Base-by-base conservation (phyloP, 2,888 invertebrate genomes). In the Callyntrura sp. region DNA sequence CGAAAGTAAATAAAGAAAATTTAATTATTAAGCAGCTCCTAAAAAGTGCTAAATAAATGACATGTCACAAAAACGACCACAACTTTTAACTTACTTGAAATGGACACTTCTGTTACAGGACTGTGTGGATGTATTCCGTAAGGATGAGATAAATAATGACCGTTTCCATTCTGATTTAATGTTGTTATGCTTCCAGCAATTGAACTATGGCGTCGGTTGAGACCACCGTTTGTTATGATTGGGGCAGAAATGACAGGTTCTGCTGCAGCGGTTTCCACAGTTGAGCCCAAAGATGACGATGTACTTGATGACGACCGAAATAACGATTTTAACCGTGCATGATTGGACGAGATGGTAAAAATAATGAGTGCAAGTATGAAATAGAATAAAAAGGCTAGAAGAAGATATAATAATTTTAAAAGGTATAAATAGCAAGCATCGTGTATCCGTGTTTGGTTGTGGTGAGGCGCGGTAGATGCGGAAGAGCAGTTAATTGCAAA, bases 311-410 rank as follows among this genome's bases (percentile, higher is more conserved):
- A 84, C 76, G 87, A 85, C 11, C 79, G 60, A 76, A 90, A 89
- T 78, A 88, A 78, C 3, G 83, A 81, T 79, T 83, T 90, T 17
- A 89, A 35, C 78, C 83, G 78, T 20, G 83, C 65, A 45, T 88
- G 90, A 76, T 91, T 85, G 9, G 70, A 88, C 76, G 92, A 82
- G 55, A 94, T 85, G 83, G 93, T 93, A 45, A 94, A 91, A 0
- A 94, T 23, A 62, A 94, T 84, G 92, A 94, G 92, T 20, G 94
- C 88, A 8, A 93, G 91, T 4, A 94, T 55, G 25, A 92, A 62
- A 88, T 93, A 93, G 51, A 92, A 91, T n/a, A 93, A 57, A 51
- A 91, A 90, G 43, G 91, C 92, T 60, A 93, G 79, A 17, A 93
- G 86, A 60, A 93, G 84, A 45, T 5, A 28, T 28, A 51, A 35